Percentiles rank a stretch among this genome's conserved stretches.
Evolutionary conservation across 2,888 invertebrate genomes (phyloP).

Genomic region (Boloria euphrosyne): DNA sequence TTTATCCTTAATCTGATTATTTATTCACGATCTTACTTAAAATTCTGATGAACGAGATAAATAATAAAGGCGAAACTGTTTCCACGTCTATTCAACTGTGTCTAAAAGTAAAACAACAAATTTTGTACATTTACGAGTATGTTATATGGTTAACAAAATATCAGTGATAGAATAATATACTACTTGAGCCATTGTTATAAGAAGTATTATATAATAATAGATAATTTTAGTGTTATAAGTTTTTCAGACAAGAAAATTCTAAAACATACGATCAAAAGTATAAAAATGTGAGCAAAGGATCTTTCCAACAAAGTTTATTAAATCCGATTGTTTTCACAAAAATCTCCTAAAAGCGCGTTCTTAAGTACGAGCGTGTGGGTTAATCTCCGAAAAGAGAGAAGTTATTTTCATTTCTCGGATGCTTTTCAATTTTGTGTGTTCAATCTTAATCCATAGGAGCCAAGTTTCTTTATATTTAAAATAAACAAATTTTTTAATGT

Average conservation of each 20-base stretch:
- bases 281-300: conserved; percentile 16
- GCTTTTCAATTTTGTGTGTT: conserved; percentile 22
- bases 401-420: conserved; percentile 25
- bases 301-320: conserved; percentile 16
- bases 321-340: conserved; percentile 17
- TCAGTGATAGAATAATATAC: too few relatives aligned
- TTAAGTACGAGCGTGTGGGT: conserved; percentile 18
- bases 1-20: conserved; percentile 20
- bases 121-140: too few relatives aligned
- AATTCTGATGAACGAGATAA: conserved; percentile 25
- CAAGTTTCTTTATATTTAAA: conserved; percentile 1
- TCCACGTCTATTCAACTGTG: not conserved
- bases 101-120: not conserved
- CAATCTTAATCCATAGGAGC: conserved; percentile 19
- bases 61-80: conserved; percentile 10
- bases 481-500: not conserved
- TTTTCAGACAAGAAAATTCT: not conserved
- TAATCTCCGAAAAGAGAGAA: conserved; percentile 22
- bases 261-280: conserved; percentile 14
- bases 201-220: not conserved
- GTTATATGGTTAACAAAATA: too few relatives aligned
- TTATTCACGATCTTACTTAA: conserved; percentile 24
- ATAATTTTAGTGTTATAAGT: not conserved
- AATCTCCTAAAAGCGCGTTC: conserved; percentile 14
- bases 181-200: too few relatives aligned